Base-by-base conservation (phyloP, 2,113 vertebrate species). In the Misgurnus mizolepis region DNA sequence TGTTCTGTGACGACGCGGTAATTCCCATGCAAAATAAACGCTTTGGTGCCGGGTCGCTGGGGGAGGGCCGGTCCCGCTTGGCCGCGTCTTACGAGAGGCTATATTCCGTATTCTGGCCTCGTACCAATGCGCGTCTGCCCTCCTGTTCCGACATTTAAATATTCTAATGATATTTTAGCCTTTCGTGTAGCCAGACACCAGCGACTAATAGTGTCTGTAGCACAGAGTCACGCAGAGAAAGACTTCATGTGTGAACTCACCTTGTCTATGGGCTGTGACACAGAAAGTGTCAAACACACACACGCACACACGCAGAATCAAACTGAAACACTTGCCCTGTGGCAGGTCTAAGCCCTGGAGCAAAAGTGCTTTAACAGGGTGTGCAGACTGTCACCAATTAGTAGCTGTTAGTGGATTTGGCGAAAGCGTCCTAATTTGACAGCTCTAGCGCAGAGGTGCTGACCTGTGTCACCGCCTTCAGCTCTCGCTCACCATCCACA, bases 1-100 rank as follows among this genome's bases (percentile, higher is more conserved):
- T 95, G 93, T 94, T 94, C 94, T 95, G 95, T 93, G 94, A 94
- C 94, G 95, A 93, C 89, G 91, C 85, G 91, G 95, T 95, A 92
- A 93, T 95, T 95, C 95, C 91, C 91, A 91, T 92, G 91, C 89
- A 91, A 84, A 86, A 85, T 60, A 79, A 82, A 80, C 74, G 65
- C 64, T 68, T 14, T 9, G 61, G 71, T 40, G 70, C 49, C 22
- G 9, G 27, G 55, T 10, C 6, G 64, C 39, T 56, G 53, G 55
- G 55, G 55, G 55, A 58, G 55, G 55, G 55, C n/a, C 55, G 0
- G 55, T 18, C 17, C n/a, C 55, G n/a, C 17, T 58, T 14, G 17
- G 7, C 55, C 55, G 55, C 55, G 5, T 58, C 55, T 58, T 58
- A 8, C 55, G 55, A 18, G 17, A 58, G 55, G 55, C 55, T n/a